These are phyloP conservation scores for Geococcyx californianus DNA, from an alignment of 2,113 vertebrate genomes.

Conservation along the genomic window DNA sequence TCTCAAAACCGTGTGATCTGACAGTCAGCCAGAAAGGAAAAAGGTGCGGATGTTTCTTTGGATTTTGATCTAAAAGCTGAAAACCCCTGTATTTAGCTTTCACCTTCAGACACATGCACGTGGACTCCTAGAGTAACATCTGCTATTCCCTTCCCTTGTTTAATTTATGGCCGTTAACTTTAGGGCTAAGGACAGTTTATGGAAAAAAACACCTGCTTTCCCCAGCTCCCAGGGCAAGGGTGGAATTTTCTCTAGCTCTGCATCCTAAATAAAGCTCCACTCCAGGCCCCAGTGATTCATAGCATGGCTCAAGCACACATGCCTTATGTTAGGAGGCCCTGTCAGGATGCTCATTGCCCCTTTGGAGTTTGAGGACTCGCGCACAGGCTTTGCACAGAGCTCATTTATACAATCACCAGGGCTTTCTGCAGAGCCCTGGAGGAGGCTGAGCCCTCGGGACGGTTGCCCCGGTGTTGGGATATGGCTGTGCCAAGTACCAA, in stretches of 20 bases:
- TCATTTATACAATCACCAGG: neutral
- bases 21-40: neutral
- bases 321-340: constrained; percentile 63
- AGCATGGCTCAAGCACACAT: constrained; percentile 23
- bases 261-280: constrained; percentile 59
- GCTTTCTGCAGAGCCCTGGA: neutral
- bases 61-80: neutral
- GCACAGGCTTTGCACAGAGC: neutral
- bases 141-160: constrained; percentile 8
- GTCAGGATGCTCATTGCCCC: constrained; percentile 47
- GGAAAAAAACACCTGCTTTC: constrained; percentile 75
- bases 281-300: constrained; percentile 61
- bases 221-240: constrained; percentile 50
- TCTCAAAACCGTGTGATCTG: fast-evolving
- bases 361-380: neutral
- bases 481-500: fast-evolving
- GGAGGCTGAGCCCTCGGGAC: neutral
- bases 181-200: constrained; percentile 69
- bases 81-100: neutral
- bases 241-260: constrained; percentile 66
- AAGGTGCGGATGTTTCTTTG: fast-evolving
- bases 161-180: constrained; percentile 63
- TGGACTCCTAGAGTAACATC: constrained; percentile 44
- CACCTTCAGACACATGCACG: neutral
- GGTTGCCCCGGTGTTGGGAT: neutral